Evolutionary conservation across 2,888 invertebrate genomes (phyloP).

Genomic region (Stenchaetothrips biformis): DNA sequence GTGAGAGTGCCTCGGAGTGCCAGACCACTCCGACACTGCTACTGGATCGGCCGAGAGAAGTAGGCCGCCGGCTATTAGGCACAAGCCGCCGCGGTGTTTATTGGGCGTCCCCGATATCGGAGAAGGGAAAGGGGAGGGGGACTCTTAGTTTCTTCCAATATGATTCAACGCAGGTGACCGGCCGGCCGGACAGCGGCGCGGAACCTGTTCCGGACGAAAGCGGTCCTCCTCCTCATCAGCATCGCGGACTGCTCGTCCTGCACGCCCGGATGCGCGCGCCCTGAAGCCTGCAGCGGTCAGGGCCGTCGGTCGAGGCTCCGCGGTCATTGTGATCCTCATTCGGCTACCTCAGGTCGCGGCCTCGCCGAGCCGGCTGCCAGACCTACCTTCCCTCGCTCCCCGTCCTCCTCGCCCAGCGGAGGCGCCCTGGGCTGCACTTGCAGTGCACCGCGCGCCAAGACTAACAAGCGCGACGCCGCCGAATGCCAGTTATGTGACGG

Average conservation of each 20-base stretch:
- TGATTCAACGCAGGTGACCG: slow-evolving; percentile 10
- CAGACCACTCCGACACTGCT: neutral
- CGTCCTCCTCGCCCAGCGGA: no score
- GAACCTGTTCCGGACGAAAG: no score
- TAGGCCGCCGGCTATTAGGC: slow-evolving; percentile 1
- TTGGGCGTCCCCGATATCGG: slow-evolving; percentile 1
- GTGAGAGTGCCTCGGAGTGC: neutral
- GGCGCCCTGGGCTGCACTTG: no score
- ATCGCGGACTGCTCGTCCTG: neutral
- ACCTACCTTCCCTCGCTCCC: no score
- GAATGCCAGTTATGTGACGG: no score
- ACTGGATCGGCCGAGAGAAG: neutral
- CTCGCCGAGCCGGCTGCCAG: no score
- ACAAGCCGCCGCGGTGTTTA: neutral
- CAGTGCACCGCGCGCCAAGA: no score
- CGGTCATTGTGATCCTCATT: no score
- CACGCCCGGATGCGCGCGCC: neutral
- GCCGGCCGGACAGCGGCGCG: neutral
- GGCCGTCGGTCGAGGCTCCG: no score
- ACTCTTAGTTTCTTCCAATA: slow-evolving; percentile 6
- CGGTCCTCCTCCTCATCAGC: no score
- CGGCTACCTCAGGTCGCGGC: no score
- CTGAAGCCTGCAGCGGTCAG: neutral
- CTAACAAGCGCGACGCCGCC: no score
- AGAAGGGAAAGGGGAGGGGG: neutral